Percentiles rank a stretch among this genome's conserved stretches.
These are phyloP conservation scores for Rhamnusium bicolor DNA, from an alignment of 2,888 invertebrate genomes.

Conservation along the genomic window DNA sequence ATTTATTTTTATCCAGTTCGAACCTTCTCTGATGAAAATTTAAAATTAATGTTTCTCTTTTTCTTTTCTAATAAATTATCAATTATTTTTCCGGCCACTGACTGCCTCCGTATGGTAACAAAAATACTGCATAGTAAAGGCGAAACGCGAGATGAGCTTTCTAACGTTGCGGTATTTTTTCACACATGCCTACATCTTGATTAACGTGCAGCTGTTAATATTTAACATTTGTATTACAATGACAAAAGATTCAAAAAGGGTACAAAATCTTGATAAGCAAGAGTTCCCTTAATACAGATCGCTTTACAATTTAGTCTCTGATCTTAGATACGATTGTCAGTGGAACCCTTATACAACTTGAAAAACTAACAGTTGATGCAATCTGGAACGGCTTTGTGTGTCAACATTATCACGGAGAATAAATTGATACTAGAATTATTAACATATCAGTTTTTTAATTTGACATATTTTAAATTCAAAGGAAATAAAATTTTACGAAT, in stretches of 20 bases:
- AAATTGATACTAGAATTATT: not conserved
- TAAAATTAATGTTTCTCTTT: not conserved
- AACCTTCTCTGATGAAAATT: not conserved
- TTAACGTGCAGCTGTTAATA: conserved; percentile 61
- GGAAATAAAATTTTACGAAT: no score
- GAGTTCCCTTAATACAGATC: conserved; percentile 46
- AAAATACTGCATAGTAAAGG: not conserved
- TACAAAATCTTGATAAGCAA: conserved; percentile 54
- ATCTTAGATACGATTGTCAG: conserved; percentile 49
- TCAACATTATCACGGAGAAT: conserved; percentile 8
- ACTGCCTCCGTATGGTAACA: not conserved
- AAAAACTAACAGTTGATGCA: conserved; percentile 19
- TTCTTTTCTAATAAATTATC: not conserved
- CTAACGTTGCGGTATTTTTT: conserved; percentile 45
- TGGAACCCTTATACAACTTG: conserved; percentile 6
- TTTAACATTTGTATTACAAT: conserved; percentile 62
- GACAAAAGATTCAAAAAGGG: conserved; percentile 56
- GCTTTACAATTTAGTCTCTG: conserved; percentile 45
- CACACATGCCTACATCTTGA: conserved; percentile 52
- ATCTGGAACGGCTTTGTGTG: conserved; percentile 22
- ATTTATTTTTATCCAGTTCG: no score
- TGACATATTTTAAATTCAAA: no score
- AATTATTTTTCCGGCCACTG: not conserved
- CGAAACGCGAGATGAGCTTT: not conserved
- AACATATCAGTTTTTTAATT: not conserved